Evolutionary conservation across 2,113 vertebrate species (phyloP).

Genomic region (Burhinus bistriatus): DNA sequence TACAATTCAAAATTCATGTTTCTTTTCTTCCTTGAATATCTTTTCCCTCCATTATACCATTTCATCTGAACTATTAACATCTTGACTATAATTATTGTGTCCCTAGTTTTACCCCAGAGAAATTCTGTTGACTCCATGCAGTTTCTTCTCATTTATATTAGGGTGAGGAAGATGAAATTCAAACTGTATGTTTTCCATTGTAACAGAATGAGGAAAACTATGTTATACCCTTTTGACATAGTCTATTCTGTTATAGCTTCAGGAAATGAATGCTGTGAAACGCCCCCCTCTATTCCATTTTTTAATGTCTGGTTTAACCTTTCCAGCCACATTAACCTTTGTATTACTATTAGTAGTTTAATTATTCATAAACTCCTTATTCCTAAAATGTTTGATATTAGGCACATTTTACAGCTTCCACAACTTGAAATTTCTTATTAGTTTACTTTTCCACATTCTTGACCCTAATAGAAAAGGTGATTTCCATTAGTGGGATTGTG

Average conservation of each 20-base stretch:
- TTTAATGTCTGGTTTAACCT: conserved; percentile 10
- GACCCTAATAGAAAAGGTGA: background rate
- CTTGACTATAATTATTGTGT: background rate
- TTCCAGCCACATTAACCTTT: conserved; percentile 35
- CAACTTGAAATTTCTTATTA: background rate
- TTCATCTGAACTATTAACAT: background rate
- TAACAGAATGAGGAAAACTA: background rate
- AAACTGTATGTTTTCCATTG: background rate
- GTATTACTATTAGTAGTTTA: background rate
- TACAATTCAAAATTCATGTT: background rate
- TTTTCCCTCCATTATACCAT: background rate
- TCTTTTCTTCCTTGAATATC: background rate
- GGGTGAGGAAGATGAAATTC: background rate
- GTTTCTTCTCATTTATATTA: background rate
- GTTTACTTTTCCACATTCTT: background rate
- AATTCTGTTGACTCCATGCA: background rate
- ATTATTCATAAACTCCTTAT: conserved; percentile 12
- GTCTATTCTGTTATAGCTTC: background rate
- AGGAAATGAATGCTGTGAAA: background rate
- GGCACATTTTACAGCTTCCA: background rate
- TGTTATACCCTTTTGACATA: background rate
- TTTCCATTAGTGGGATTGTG: background rate
- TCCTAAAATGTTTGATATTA: background rate
- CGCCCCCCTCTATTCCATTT: background rate
- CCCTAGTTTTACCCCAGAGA: background rate